Evolutionary conservation across 2,113 vertebrate species (phyloP), one percentile per base, ranked within the genome.

Genomic region (Menidia beryllina): DNA sequence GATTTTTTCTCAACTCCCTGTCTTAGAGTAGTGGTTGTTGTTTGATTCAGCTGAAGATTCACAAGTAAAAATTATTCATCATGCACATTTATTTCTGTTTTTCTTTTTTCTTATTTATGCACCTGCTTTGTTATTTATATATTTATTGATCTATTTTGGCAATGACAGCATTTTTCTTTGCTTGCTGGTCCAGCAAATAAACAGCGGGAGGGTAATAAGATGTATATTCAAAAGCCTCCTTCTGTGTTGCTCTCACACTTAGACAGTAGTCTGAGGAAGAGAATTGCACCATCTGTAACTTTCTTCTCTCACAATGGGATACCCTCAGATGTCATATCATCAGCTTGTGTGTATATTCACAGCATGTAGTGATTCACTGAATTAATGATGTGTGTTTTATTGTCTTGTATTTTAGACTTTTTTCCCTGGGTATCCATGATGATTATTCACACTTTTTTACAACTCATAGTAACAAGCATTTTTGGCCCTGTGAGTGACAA

Each of bases 41-140:
- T 77, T 63, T 38, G 21, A 2, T 43, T 39, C 5, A 23, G 10
- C 36, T 67, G 10, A 69, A 72, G 58, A 71, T 36, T 23, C 38
- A 27, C 15, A 56, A 64, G 79, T 76, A 47, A 24, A 75, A 61
- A 69, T 78, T 26, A 58, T 79, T 58, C 49, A 53, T 73, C 20
- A 68, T 45, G 49, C 39, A 26, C 69, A 62, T 80, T 88, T 3
- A 72, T 78, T 83, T 72, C 27, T 60, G 56, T 79, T 54, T 64
- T 75, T 72, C 73, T 84, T 72, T 38, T 72, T 64, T 54, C 65
- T 72, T 69, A 80, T 84, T 66, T 41, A 72, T 77, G 69, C 56
- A 71, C 19, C 0, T 51, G 21, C 68, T 66, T 67, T n/a, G n/a
- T n/a, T n/a, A n/a, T n/a, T n/a, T n/a, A n/a, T n/a, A n/a, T n/a